These are phyloP conservation scores for Acanthiza pusilla DNA, from an alignment of 2,797 vertebrate species.

Conservation along the genomic window DNA sequence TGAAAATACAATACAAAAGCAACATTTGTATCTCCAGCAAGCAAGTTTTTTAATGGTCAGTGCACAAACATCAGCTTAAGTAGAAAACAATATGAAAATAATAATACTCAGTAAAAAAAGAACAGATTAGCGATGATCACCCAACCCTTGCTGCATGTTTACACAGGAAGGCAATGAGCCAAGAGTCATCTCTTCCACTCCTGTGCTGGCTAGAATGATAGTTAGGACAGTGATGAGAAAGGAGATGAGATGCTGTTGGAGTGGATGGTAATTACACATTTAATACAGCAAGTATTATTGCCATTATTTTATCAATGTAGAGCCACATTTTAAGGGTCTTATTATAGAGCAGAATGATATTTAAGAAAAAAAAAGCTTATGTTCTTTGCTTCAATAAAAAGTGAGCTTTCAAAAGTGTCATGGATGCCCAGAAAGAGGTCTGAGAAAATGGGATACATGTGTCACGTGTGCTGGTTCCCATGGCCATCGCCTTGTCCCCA, in stretches of 20 bases:
- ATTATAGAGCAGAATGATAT: neutral
- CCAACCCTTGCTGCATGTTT: neutral
- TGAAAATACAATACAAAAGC: neutral
- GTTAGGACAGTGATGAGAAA: neutral
- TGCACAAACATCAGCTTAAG: neutral
- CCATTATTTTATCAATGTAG: neutral
- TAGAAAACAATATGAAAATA: neutral
- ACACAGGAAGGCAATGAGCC: neutral
- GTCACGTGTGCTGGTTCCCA: neutral
- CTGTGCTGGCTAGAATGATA: neutral
- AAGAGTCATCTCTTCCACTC: neutral
- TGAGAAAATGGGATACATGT: neutral
- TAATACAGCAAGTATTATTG: neutral
- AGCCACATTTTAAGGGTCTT: neutral
- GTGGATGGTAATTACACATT: neutral
- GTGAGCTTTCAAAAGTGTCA: neutral
- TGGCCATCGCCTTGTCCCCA: fast-evolving
- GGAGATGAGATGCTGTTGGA: neutral
- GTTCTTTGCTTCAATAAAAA: neutral
- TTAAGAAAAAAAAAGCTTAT: neutral
- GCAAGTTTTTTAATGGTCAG: neutral
- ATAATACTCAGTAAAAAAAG: neutral
- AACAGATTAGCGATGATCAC: neutral
- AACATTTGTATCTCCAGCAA: neutral
- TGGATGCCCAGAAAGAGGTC: neutral